These are phyloP conservation scores for Cochlearius cochlearius DNA, from an alignment of 2,113 vertebrate genomes.

Conservation along the genomic window DNA sequence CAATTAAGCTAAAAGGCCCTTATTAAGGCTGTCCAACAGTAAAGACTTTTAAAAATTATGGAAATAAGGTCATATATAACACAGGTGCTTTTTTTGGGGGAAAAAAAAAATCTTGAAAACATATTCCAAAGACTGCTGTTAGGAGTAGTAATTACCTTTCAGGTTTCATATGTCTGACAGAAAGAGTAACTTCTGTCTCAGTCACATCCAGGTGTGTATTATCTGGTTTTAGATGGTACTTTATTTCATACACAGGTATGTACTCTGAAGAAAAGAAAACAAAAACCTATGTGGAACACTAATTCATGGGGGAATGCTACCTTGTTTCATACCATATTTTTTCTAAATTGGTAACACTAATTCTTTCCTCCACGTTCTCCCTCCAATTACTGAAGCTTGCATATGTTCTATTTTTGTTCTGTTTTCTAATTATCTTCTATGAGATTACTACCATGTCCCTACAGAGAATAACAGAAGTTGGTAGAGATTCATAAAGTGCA, in stretches of 20 bases:
- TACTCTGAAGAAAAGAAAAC: background rate
- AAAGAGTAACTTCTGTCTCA: background rate
- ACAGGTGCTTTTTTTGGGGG: background rate
- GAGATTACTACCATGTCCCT: background rate
- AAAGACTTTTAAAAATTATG: too few species aligned
- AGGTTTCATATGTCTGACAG: background rate
- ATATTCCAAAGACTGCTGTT: background rate
- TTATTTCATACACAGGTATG: background rate
- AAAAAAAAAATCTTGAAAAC: background rate
- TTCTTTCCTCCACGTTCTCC: background rate
- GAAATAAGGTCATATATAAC: background rate
- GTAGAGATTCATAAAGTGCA: background rate
- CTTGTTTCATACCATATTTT: background rate
- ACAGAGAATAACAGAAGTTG: background rate
- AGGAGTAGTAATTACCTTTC: background rate
- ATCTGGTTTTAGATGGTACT: background rate
- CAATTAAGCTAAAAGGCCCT: background rate
- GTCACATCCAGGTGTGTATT: background rate
- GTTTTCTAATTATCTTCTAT: background rate
- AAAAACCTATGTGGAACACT: accelerated
- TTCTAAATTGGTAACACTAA: background rate
- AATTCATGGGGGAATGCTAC: background rate
- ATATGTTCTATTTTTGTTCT: background rate
- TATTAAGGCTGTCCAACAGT: background rate
- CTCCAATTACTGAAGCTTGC: background rate